These are phyloP conservation scores for Cynoglossus semilaevis DNA, from an alignment of 2,113 vertebrate genomes.

Conservation along the genomic window DNA sequence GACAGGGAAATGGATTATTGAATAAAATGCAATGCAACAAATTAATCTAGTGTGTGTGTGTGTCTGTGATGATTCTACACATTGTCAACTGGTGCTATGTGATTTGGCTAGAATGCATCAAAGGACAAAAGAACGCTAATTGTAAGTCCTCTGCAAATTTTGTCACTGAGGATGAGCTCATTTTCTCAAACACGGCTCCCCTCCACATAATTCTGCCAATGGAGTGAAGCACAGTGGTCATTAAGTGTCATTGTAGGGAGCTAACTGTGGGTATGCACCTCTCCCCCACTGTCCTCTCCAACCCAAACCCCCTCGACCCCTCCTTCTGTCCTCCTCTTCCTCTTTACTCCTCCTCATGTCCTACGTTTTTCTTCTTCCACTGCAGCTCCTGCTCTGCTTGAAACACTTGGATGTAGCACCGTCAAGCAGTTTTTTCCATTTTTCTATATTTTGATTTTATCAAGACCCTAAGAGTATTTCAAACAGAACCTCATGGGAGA, in stretches of 20 bases:
- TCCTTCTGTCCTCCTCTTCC: background rate
- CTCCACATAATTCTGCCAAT: constrained; percentile 73
- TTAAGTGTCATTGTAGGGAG: constrained; percentile 70
- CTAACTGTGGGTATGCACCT: constrained; percentile 54
- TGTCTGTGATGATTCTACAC: constrained; percentile 12
- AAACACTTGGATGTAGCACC: constrained; percentile 21
- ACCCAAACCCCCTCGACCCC: background rate
- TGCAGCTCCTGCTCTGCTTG: background rate
- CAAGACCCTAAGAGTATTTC: constrained; percentile 14
- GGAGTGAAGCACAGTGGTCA: constrained; percentile 75
- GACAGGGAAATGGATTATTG: constrained; percentile 11
- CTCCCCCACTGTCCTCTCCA: background rate
- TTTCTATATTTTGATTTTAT: constrained; percentile 36
- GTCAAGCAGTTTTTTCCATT: constrained; percentile 29
- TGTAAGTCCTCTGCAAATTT: constrained; percentile 66
- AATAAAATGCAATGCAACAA: constrained; percentile 10
- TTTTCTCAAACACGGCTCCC: constrained; percentile 63
- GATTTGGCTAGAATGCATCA: constrained; percentile 32
- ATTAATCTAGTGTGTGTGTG: constrained; percentile 7
- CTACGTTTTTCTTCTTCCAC: constrained; percentile 10
- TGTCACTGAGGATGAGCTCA: constrained; percentile 63
- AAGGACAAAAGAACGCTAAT: constrained; percentile 64
- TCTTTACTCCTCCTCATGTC: constrained; percentile 11
- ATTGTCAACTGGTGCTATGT: constrained; percentile 18
- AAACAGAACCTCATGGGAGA: constrained; percentile 3